Percentiles rank a stretch among this genome's conserved stretches.
These are phyloP conservation scores for Chloropsis cyanopogon DNA, from an alignment of 2,113 vertebrate species.

Conservation along the genomic window DNA sequence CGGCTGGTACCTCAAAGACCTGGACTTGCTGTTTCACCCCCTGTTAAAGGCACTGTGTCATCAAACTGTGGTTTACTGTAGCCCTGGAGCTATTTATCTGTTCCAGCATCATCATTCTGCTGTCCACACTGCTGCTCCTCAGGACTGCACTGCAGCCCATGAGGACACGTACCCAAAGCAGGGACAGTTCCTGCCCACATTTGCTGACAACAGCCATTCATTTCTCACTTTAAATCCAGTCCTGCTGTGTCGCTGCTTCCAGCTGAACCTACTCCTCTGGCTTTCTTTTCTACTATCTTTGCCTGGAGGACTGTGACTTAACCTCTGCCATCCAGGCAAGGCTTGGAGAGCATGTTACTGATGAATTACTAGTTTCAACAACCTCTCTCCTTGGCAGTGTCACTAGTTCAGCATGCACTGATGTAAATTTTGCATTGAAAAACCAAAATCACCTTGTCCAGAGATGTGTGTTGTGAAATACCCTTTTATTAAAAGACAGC, in stretches of 20 bases:
- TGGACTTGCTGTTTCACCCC: neutral
- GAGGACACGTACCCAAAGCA: accelerated
- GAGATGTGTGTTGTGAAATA: neutral
- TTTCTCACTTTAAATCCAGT: neutral
- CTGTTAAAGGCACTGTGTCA: neutral
- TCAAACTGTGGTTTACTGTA: neutral
- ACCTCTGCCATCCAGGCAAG: neutral
- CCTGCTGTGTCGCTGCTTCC: neutral
- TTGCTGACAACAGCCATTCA: accelerated
- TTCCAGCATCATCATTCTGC: neutral
- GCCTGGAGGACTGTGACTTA: neutral
- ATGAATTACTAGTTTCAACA: neutral
- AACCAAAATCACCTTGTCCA: neutral
- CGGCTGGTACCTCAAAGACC: neutral
- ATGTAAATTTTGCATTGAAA: neutral
- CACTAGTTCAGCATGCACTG: neutral
- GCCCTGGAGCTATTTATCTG: neutral
- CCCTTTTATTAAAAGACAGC: neutral
- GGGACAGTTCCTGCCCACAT: neutral
- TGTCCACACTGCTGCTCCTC: neutral
- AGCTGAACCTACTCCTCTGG: neutral
- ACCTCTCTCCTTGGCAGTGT: neutral
- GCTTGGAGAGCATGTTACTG: neutral
- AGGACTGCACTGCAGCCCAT: neutral
- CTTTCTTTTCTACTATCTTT: neutral